Base-by-base conservation (phyloP, 2,113 vertebrate species). In the Apteryx mantelli region DNA sequence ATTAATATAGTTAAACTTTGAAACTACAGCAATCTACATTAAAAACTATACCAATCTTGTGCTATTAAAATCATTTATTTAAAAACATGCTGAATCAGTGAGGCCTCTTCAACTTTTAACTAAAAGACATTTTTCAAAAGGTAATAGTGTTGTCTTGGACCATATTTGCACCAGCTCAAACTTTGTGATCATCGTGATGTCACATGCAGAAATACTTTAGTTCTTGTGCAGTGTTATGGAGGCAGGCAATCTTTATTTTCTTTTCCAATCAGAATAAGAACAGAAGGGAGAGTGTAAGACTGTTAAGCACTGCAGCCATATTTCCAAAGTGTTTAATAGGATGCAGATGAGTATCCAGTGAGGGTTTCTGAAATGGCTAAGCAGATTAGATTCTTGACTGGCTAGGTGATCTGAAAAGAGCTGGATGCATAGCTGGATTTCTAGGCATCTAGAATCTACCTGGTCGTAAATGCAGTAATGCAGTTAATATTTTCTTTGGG, bases 301-400 rank as follows among this genome's bases (percentile, higher is more conserved):
- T 71, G 36, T 26, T 25, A 28, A 82, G 36, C 0, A 0, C 22
- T 86, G 65, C 56, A 53, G 52, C 30, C 2, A 0, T 73, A 2
- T 65, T 85, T 69, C 48, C 11, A 8, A 50, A 56, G 52, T 63
- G 18, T 53, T 83, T 70, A 71, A 34, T 25, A 63, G 79, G 75
- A 40, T 68, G 65, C 30, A n/a, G 36, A 46, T 53, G 61, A 82
- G 69, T 22, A 68, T 5, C 14, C 55, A 63, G 84, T 60, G 81
- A 89, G 84, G 84, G 58, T 1, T 80, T 76, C 75, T 79, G 71
- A 7, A 71, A 46, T 44, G 24, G 44, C 69, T 71, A 58, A 92
- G 85, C 50, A 52, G 55, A 48, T 87, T 32, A 78, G 24, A 30
- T 48, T 30, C 32, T 7, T 84, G 81, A 56, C 44, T 94, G 84